Evolutionary conservation across 2,797 vertebrate species (phyloP).

Genomic region (Ptychadena robeensis): DNA sequence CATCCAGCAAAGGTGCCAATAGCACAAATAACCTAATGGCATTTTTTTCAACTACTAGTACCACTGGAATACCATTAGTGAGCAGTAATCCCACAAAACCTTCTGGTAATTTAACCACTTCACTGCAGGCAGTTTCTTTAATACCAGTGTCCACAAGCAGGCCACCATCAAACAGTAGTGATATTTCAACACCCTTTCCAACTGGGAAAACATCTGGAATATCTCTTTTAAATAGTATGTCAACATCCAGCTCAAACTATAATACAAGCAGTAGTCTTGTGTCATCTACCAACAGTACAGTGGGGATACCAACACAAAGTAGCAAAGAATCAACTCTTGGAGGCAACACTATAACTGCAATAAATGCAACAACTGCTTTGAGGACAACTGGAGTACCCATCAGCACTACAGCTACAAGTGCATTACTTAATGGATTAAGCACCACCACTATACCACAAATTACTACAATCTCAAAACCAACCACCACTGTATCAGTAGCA

Average conservation of each 20-base stretch:
- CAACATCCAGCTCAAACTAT: neutral
- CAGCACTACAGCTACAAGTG: neutral
- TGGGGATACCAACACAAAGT: neutral
- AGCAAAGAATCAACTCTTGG: neutral
- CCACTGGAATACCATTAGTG: neutral
- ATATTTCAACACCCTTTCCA: neutral
- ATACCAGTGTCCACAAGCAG: neutral
- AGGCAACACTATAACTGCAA: neutral
- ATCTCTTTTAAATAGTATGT: neutral
- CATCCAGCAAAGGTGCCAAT: neutral
- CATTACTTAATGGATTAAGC: neutral
- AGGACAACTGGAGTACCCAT: neutral
- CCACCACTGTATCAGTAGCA: neutral
- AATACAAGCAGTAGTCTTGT: neutral
- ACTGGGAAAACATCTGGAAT: neutral
- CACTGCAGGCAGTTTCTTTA: neutral
- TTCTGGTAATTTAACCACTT: neutral
- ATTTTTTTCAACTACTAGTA: neutral
- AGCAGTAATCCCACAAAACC: neutral
- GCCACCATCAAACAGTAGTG: neutral
- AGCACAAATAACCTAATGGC: neutral
- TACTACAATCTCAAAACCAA: neutral
- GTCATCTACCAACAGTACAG: neutral
- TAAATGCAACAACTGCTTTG: slow-evolving; percentile 1
- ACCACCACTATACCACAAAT: neutral